Conservation (phyloP, 2,888 invertebrate genomes). For the Caenorhabditis sinica region DNA sequence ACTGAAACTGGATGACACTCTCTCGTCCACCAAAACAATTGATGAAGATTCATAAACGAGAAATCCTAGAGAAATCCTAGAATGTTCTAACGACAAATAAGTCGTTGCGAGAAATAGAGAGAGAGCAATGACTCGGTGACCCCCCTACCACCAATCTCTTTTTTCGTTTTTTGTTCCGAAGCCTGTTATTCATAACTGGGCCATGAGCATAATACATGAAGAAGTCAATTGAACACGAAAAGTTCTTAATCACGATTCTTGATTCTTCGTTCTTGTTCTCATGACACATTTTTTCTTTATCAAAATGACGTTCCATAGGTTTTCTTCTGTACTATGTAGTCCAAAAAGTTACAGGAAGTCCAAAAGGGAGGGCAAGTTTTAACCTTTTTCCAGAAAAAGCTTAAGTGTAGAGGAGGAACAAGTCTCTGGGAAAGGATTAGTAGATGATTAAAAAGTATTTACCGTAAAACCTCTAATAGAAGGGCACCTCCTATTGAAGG, state of each 20-base stretch:
- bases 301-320: background rate
- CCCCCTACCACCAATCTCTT: background rate
- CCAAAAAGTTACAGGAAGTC: too few relatives aligned
- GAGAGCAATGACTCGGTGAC: background rate
- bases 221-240: conserved; percentile 15
- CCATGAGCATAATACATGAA: conserved; percentile 17
- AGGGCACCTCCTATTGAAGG: too few relatives aligned
- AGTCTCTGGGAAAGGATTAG: conserved; percentile 4
- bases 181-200: conserved; percentile 28
- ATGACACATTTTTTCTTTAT: conserved; percentile 1
- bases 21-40: conserved; percentile 4
- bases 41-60: background rate
- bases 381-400: conserved; percentile 1
- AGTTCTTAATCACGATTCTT: background rate
- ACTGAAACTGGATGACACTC: background rate
- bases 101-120: conserved; percentile 9
- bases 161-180: conserved; percentile 15
- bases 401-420: background rate
- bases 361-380: background rate
- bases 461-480: too few relatives aligned
- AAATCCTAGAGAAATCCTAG: conserved; percentile 20
- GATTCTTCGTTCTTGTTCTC: background rate
- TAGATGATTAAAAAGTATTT: conserved; percentile 8
- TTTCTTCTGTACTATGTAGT: background rate
- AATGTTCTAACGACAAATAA: conserved; percentile 27